These are phyloP conservation scores for Eptatretus burgeri DNA, from an alignment of 2,113 vertebrate species.

Conservation along the genomic window DNA sequence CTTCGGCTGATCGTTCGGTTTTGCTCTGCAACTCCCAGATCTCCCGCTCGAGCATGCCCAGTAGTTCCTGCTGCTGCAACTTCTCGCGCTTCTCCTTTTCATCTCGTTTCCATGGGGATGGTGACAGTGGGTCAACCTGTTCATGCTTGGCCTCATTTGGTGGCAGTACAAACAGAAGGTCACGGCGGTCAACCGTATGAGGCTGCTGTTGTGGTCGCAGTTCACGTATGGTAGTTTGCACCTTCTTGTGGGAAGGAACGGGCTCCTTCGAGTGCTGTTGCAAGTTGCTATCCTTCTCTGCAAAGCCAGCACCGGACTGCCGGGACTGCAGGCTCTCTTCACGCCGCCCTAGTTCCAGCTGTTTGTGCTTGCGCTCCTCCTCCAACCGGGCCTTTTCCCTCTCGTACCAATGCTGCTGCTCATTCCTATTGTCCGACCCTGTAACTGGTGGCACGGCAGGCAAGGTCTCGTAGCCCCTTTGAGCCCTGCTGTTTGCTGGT, in stretches of 20 bases:
- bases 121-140: slow-evolving; percentile 67
- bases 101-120: slow-evolving; percentile 85
- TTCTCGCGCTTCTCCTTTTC: slow-evolving; percentile 88
- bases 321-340: too few species aligned
- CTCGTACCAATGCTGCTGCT: slow-evolving; percentile 94
- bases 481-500: slow-evolving; percentile 17
- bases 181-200: slow-evolving; percentile 64
- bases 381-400: slow-evolving; percentile 88
- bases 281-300: too few species aligned
- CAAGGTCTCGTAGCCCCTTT: neutral
- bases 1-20: slow-evolving; percentile 39
- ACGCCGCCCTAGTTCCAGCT: slow-evolving; percentile 53
- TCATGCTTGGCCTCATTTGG: slow-evolving; percentile 30
- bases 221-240: slow-evolving; percentile 49
- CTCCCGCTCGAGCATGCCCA: slow-evolving; percentile 75
- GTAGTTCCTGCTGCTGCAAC: slow-evolving; percentile 84
- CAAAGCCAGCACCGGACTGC: too few species aligned
- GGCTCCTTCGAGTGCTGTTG: too few species aligned
- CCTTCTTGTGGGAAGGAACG: too few species aligned
- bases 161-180: slow-evolving; percentile 50
- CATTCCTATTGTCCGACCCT: slow-evolving; percentile 63
- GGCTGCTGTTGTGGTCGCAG: slow-evolving; percentile 84
- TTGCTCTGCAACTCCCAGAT: slow-evolving; percentile 76
- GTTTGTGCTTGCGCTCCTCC: slow-evolving; percentile 72
- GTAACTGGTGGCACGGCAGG: slow-evolving; percentile 21